Evolutionary conservation across 2,888 invertebrate species (phyloP).

Genomic region (Sesia bembeciformis): DNA sequence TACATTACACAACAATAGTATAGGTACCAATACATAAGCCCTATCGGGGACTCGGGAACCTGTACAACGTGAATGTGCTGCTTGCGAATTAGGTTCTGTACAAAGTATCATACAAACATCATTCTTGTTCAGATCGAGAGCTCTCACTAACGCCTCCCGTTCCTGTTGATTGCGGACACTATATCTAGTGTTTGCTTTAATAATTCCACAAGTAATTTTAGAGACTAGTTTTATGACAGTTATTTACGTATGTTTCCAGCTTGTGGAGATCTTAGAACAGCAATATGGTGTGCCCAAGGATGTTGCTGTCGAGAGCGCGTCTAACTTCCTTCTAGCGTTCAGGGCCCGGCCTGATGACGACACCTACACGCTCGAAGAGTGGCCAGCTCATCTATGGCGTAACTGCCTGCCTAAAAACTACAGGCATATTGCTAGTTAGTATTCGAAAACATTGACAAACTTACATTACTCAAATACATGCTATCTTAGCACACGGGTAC

Average conservation of each 20-base stretch:
- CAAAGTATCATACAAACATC: too few species aligned
- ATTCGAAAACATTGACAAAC: neutral
- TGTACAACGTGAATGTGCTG: too few species aligned
- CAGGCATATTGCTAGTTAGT: conserved; percentile 79
- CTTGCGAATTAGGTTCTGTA: too few species aligned
- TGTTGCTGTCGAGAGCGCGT: conserved; percentile 77
- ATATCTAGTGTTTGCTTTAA: neutral
- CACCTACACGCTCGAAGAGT: conserved; percentile 80
- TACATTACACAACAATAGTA: too few species aligned
- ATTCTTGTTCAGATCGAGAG: too few species aligned
- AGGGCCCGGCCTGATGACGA: conserved; percentile 88
- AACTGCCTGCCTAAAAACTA: conserved; percentile 84
- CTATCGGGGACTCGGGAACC: too few species aligned
- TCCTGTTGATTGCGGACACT: too few species aligned
- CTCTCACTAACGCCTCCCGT: too few species aligned
- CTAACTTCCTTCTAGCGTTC: conserved; percentile 82
- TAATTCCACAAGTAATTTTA: neutral
- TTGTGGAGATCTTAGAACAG: conserved; percentile 67
- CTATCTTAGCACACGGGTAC: too few species aligned
- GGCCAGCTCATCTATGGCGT: conserved; percentile 86
- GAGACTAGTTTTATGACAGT: neutral
- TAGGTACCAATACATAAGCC: too few species aligned
- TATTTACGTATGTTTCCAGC: conserved; percentile 34
- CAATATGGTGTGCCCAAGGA: conserved; percentile 80
- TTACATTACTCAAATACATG: too few species aligned